Conservation (phyloP, 2,797 vertebrate species). For the Parambassis ranga region DNA sequence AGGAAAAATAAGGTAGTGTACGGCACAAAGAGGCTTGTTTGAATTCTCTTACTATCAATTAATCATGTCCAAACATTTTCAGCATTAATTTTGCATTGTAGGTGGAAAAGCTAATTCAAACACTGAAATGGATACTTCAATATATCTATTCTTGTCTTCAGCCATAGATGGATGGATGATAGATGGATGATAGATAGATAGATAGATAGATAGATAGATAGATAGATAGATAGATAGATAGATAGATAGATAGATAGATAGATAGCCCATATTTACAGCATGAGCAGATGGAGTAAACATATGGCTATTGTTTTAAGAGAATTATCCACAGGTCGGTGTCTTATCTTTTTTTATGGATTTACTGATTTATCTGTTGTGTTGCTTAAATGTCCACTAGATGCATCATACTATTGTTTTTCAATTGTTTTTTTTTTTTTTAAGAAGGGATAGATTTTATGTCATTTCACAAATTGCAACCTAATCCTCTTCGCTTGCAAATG, state of each 20-base stretch:
- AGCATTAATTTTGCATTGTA: constrained; percentile 7
- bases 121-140: neutral
- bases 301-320: constrained; percentile 54
- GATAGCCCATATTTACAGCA: constrained; percentile 19
- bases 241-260: neutral
- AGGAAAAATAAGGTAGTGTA: constrained; percentile 18
- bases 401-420: constrained; percentile 63
- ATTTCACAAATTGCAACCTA: constrained; percentile 83
- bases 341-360: constrained; percentile 56
- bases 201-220: neutral
- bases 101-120: constrained; percentile 23
- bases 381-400: constrained; percentile 51
- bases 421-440: constrained; percentile 78
- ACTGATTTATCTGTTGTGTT: constrained; percentile 38
- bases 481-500: constrained; percentile 80
- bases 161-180: neutral
- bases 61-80: constrained; percentile 23
- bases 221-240: neutral
- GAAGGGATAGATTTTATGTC: constrained; percentile 72
- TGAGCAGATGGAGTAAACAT: constrained; percentile 67
- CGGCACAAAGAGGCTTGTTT: constrained; percentile 3
- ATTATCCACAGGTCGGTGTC: constrained; percentile 46
- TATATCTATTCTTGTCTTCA: neutral
- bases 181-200: neutral
- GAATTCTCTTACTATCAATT: constrained; percentile 29